A percentile compares a stretch with the other conserved stretches of the same genome.
Evolutionary conservation across 2,888 invertebrate genomes (phyloP).

Genomic region (Caenorhabditis macrosperma): DNA sequence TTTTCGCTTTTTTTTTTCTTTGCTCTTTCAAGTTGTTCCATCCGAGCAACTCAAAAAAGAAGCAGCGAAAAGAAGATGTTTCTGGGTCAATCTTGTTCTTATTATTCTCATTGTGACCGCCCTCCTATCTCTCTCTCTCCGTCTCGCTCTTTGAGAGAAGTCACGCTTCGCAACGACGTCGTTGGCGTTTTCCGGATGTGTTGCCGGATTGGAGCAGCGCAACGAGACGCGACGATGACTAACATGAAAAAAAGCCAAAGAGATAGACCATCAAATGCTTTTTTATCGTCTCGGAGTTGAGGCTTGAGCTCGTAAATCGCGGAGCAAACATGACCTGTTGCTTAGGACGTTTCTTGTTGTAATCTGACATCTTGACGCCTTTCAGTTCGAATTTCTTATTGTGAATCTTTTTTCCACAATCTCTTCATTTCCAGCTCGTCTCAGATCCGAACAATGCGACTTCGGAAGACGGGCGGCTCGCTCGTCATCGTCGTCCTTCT

Average conservation of each 20-base stretch:
- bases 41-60: slow-evolving; percentile 9
- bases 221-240: not conserved
- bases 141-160: not conserved
- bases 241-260: slow-evolving; percentile 2
- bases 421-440: not conserved
- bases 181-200: slow-evolving; percentile 34
- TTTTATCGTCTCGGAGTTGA: slow-evolving; percentile 31
- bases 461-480: not conserved
- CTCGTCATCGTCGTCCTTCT: not conserved
- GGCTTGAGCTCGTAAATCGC: slow-evolving; percentile 29
- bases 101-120: slow-evolving; percentile 36
- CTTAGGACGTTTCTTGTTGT: not conserved
- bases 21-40: not conserved
- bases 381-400: no score
- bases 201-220: not conserved
- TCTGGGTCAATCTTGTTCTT: slow-evolving; percentile 39
- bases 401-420: no score
- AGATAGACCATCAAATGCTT: slow-evolving; percentile 2
- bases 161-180: slow-evolving; percentile 16
- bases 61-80: not conserved
- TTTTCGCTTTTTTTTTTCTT: slow-evolving; percentile 7
- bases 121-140: not conserved
- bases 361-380: no score
- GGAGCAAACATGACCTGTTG: slow-evolving; percentile 12
- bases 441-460: slow-evolving; percentile 6